Conservation (phyloP, 2,888 invertebrate species). For the Abrostola tripartita region DNA sequence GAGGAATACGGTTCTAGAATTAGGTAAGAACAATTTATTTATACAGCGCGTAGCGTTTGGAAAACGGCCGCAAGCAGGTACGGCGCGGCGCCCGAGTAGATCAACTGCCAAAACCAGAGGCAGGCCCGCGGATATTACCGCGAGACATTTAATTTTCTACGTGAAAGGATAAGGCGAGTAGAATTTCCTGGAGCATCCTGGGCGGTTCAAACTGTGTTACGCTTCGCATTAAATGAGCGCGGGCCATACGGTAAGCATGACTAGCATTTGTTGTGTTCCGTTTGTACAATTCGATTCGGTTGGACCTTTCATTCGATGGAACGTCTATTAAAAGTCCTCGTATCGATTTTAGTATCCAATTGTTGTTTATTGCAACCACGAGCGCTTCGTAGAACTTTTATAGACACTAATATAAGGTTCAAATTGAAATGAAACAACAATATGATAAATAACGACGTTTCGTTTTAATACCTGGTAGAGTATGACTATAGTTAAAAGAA, state of each 20-base stretch:
- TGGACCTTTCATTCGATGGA: constrained; percentile 29
- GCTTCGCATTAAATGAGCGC: constrained; percentile 70
- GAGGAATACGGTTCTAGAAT: constrained; percentile 35
- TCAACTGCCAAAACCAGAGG: constrained; percentile 84
- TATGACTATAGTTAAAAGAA: neutral
- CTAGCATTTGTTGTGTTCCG: constrained; percentile 52
- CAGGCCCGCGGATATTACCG: constrained; percentile 81
- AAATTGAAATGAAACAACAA: neutral
- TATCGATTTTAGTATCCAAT: constrained; percentile 44
- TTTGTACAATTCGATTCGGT: constrained; percentile 47
- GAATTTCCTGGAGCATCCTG: constrained; percentile 80
- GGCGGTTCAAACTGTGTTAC: constrained; percentile 79
- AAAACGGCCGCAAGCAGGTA: constrained; percentile 56
- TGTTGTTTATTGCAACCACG: constrained; percentile 22
- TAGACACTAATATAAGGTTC: neutral
- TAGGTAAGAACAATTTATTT: constrained; percentile 56
- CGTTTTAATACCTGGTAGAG: neutral
- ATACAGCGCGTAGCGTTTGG: constrained; percentile 53
- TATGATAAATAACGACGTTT: neutral
- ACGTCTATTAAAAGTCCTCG: constrained; percentile 32
- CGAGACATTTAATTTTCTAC: constrained; percentile 88
- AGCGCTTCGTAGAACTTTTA: neutral
- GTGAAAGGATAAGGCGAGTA: constrained; percentile 86
- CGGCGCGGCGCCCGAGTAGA: constrained; percentile 65
- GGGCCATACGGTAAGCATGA: constrained; percentile 58